Evolutionary conservation across 2,113 vertebrate genomes (phyloP).

Genomic region (Fregetta grallaria): DNA sequence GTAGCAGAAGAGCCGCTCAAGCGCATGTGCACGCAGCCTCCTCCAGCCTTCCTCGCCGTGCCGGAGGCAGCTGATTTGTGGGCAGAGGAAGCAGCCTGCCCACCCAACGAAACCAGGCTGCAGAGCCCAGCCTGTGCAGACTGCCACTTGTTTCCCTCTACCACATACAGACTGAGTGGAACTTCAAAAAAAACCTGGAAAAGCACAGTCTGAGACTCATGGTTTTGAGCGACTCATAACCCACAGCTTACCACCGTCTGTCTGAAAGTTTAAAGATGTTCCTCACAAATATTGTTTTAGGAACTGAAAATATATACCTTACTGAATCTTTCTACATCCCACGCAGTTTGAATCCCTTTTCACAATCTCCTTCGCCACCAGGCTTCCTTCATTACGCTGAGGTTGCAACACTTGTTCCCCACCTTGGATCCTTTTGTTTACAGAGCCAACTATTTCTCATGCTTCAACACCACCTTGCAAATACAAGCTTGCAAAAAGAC

Average conservation of each 20-base stretch:
- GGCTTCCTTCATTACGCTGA: rapidly evolving
- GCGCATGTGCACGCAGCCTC: rapidly evolving
- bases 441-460: background rate
- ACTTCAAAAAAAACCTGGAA: background rate
- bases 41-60: background rate
- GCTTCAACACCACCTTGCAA: background rate
- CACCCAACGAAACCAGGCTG: background rate
- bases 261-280: background rate
- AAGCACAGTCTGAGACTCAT: background rate
- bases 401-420: background rate
- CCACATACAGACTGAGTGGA: too few relatives aligned
- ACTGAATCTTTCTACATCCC: background rate
- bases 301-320: background rate
- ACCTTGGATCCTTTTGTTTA: background rate
- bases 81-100: background rate
- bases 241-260: background rate
- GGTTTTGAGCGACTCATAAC: background rate
- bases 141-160: background rate
- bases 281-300: background rate
- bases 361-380: background rate
- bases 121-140: background rate
- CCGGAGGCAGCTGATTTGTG: background rate
- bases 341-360: background rate
- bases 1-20: background rate
- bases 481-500: background rate